A percentile compares a stretch with the other conserved stretches of the same genome.
phyloP scores from a whole-genome alignment of 2,113 vertebrate genomes.

The Ceuthmochares aereus region DNA sequence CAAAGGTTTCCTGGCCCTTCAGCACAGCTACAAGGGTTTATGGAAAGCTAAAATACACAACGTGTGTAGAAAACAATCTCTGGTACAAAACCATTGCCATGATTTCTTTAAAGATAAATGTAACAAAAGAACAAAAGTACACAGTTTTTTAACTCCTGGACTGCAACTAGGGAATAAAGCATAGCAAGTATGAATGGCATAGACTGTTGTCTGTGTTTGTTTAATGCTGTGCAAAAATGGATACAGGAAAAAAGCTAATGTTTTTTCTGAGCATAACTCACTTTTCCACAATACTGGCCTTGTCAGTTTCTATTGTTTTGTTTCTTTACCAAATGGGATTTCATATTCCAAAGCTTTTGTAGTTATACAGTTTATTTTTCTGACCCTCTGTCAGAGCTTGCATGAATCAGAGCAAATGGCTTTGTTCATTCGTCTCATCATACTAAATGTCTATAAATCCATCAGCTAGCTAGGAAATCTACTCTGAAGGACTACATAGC shows the following conservation, averaged over 20 bases:
- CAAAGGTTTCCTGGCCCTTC: not conserved
- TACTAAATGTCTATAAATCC: not conserved
- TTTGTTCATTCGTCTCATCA: conserved; percentile 2
- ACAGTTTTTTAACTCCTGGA: not conserved
- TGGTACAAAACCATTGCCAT: not conserved
- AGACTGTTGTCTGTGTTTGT: not conserved
- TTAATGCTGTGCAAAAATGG: not conserved
- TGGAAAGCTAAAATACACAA: not conserved
- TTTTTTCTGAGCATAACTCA: conserved; percentile 9
- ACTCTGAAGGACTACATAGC: not conserved
- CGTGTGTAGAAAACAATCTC: not conserved
- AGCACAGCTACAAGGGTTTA: not conserved
- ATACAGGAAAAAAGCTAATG: not conserved
- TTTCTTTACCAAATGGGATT: conserved; percentile 6
- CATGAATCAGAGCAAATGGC: not conserved
- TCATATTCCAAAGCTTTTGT: conserved; percentile 19
- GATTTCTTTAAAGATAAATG: not conserved
- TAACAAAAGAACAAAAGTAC: not conserved
- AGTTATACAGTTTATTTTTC: conserved; percentile 27
- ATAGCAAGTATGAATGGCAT: not conserved
- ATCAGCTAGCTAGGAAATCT: not conserved
- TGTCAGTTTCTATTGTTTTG: conserved; percentile 17
- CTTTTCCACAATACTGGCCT: not conserved
- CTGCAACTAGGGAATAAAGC: not conserved
- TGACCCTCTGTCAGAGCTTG: conserved; percentile 5